Base-by-base conservation (phyloP, 2,113 vertebrate species). In the Phylloscopus whistleri region DNA sequence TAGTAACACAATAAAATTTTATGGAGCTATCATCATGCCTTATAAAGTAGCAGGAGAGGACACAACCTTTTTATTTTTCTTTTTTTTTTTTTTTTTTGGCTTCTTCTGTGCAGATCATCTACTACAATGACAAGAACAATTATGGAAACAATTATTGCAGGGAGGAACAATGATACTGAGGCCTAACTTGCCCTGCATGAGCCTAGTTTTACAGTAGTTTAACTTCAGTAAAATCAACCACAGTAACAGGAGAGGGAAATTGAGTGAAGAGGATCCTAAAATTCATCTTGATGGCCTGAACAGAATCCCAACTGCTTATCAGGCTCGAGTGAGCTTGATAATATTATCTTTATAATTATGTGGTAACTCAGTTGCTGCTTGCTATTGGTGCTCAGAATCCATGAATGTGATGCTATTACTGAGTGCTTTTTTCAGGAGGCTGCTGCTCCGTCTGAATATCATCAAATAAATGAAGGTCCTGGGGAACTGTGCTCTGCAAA, bases 1-100 rank as follows among this genome's bases (percentile, higher is more conserved):
- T 75, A 94, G 96, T 93, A 87, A 81, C 73, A 70, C 70, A 78
- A 94, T 97, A 94, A 97, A 95, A 95, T 88, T 95, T 96, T 97
- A 95, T 93, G 92, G 92, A 93, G 85, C 90, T 90, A 86, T 93
- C 83, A 81, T 84, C 90, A 96, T 64, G 92, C 95, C 90, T 93
- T 97, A 93, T 92, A 96, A 96, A 97, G 68, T 84, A 89, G 56
- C 76, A 92, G 76, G 83, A 96, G 92, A 96, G 94, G 96, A 96
- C 79, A 89, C 31, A 90, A 84, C 46, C 30, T 52, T 62, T 62
- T 77, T 37, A 27, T 64, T n/a, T 84, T 82, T 78, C 56, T 69
- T 76, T 59, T 31, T n/a, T 62, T 64, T 66, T 43, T 82, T 90
- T 81, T 75, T 68, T 82, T 72, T 48, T 35, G 5, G 2, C 18